Conservation (phyloP, 2,888 invertebrate genomes). For the Lypha dubia region DNA sequence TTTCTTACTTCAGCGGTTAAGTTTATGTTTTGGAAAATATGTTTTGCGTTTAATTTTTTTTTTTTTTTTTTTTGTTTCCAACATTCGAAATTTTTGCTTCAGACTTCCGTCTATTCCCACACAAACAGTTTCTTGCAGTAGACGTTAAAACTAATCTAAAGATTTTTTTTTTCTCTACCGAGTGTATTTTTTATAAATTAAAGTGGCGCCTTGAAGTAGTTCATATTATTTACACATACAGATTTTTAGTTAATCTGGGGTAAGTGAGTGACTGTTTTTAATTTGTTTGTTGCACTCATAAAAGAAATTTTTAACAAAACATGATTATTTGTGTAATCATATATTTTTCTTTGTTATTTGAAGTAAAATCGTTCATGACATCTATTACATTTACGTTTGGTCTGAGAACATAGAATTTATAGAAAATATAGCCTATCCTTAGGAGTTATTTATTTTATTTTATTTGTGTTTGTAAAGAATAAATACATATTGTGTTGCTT, state of each 20-base stretch:
- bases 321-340: neutral
- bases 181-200: neutral
- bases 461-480: neutral
- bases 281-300: neutral
- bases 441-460: neutral
- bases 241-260: conserved; percentile 34
- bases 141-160: neutral
- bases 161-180: neutral
- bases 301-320: conserved; percentile 15
- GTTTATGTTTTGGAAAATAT: neutral
- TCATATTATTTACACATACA: conserved; percentile 7
- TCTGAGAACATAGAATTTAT: neutral
- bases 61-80: neutral
- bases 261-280: conserved; percentile 51
- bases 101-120: neutral
- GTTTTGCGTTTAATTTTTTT: neutral
- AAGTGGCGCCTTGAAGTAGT: conserved; percentile 1
- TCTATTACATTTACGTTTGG: neutral
- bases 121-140: neutral
- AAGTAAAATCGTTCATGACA: too few relatives aligned
- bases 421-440: neutral
- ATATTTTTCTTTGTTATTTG: neutral
- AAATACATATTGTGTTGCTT: neutral
- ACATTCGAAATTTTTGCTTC: neutral
- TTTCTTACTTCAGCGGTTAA: conserved; percentile 19